These are phyloP conservation scores for Scolopax rusticola DNA, from an alignment of 2,797 vertebrate genomes.

Conservation along the genomic window DNA sequence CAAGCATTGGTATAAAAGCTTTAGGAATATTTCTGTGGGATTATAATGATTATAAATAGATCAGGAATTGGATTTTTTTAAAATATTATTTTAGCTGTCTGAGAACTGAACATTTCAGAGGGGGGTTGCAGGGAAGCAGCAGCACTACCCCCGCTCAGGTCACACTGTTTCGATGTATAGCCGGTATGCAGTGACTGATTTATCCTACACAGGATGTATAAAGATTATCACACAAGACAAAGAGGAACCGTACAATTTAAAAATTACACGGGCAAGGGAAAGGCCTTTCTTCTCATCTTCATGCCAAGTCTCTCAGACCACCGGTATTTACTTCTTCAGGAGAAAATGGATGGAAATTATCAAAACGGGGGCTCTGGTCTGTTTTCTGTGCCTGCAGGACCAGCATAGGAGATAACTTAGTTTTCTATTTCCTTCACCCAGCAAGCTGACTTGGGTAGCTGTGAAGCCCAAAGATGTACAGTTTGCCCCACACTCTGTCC, in stretches of 20 bases:
- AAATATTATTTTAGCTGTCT: not conserved
- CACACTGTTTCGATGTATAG: fast-evolving
- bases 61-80: not conserved
- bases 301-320: not conserved
- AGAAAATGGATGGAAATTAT: not conserved
- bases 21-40: not conserved
- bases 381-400: not conserved
- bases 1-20: not conserved
- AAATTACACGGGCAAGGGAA: not conserved
- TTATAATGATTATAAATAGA: not conserved
- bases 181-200: not conserved
- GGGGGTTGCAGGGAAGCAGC: not conserved
- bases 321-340: not conserved
- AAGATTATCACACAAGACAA: not conserved
- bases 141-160: not conserved
- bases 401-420: not conserved
- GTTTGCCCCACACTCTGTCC: not conserved
- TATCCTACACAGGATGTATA: not conserved
- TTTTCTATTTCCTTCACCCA: not conserved
- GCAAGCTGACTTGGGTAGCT: not conserved
- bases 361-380: not conserved
- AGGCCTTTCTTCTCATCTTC: not conserved
- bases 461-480: not conserved
- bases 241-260: not conserved
- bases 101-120: not conserved